Conservation (phyloP, 2,888 invertebrate species). For the Smittia sp. region DNA sequence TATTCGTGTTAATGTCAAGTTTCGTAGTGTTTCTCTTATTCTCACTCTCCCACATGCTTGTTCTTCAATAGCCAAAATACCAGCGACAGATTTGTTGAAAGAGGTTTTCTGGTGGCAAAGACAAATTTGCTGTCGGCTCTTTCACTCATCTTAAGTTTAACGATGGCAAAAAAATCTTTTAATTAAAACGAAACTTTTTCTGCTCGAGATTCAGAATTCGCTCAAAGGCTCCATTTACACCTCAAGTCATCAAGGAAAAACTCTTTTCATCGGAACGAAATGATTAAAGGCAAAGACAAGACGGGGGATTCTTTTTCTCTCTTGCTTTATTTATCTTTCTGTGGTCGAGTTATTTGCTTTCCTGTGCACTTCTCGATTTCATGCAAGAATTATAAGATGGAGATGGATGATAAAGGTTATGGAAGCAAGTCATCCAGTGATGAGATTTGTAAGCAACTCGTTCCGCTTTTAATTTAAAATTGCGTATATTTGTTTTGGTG, state of each 20-base stretch:
- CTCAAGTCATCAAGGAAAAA: not conserved
- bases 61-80: not conserved
- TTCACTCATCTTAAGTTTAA: constrained; percentile 12
- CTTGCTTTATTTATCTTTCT: not conserved
- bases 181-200: not conserved
- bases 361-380: not conserved
- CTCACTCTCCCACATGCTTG: not conserved
- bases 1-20: not conserved
- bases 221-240: not conserved
- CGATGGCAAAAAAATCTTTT: not conserved
- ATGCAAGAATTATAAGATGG: not conserved
- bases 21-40: not conserved
- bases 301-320: not conserved
- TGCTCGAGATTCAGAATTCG: not conserved
- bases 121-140: constrained; percentile 18
- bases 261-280: not conserved
- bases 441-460: not conserved
- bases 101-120: not conserved
- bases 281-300: not conserved
- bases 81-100: too few species aligned
- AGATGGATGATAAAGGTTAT: not conserved
- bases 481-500: not conserved
- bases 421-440: not conserved
- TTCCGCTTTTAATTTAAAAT: not conserved
- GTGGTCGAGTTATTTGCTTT: not conserved